Evolutionary conservation across 2,797 vertebrate genomes (phyloP).

Genomic region (Cyprinodon diabolis): DNA sequence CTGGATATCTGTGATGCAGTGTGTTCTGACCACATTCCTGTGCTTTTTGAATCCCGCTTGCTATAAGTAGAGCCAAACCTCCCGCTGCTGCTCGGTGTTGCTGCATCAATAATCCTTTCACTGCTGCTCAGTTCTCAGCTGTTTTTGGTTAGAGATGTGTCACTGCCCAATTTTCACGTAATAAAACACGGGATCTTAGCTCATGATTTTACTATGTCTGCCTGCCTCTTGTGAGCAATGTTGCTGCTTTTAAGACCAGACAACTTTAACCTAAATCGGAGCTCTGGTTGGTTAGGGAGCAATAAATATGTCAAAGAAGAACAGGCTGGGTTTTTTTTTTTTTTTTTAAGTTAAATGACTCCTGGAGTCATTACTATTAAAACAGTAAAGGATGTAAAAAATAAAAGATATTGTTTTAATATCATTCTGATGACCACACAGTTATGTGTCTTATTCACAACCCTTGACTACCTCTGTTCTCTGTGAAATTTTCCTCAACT

Average conservation of each 20-base stretch:
- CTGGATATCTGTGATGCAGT: not conserved
- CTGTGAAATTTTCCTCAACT: too few relatives aligned
- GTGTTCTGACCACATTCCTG: not conserved
- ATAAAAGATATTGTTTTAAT: too few relatives aligned
- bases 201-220: not conserved
- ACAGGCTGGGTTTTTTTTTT: too few relatives aligned
- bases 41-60: not conserved
- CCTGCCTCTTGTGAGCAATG: not conserved
- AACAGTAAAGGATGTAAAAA: too few relatives aligned
- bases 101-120: not conserved
- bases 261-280: not conserved
- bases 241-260: not conserved
- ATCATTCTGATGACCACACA: too few relatives aligned
- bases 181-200: not conserved
- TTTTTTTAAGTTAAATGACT: too few relatives aligned
- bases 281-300: not conserved
- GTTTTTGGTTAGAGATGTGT: not conserved
- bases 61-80: not conserved
- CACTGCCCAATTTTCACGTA: not conserved
- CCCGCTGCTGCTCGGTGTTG: not conserved
- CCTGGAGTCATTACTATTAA: too few relatives aligned
- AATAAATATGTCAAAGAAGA: too few relatives aligned
- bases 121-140: not conserved
- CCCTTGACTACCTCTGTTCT: too few relatives aligned
- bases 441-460: too few relatives aligned